These are phyloP conservation scores for Aphidoletes aphidimyza DNA, from an alignment of 2,888 invertebrate genomes.

Conservation along the genomic window DNA sequence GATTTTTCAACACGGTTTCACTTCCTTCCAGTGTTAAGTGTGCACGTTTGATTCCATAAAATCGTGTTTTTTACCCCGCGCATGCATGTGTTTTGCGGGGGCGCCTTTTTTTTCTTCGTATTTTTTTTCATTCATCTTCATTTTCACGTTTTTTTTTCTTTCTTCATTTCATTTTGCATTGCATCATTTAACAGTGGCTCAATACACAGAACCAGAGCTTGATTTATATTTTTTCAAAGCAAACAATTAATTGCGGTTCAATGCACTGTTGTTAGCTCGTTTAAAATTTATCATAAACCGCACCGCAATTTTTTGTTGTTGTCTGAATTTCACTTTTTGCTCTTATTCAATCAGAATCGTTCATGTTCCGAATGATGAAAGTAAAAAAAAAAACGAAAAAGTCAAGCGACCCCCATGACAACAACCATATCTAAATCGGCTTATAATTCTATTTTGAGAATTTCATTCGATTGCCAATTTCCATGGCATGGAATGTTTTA, in stretches of 20 bases:
- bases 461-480: background rate
- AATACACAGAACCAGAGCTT: constrained; percentile 4
- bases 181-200: constrained; percentile 48
- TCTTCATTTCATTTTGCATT: background rate
- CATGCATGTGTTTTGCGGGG: background rate
- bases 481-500: background rate
- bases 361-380: background rate
- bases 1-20: constrained; percentile 30
- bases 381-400: no score
- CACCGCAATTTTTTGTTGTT: background rate
- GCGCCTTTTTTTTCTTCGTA: background rate
- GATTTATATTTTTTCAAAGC: constrained; percentile 41
- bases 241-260: constrained; percentile 48
- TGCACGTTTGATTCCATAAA: background rate
- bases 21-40: constrained; percentile 53
- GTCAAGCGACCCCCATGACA: background rate
- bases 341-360: constrained; percentile 23
- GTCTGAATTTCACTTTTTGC: background rate
- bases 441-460: background rate
- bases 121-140: background rate
- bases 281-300: constrained; percentile 41
- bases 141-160: constrained; percentile 31
- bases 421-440: background rate
- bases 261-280: background rate
- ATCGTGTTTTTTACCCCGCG: background rate